phyloP scores from a whole-genome alignment of 2,113 vertebrate species.

The Menura novaehollandiae region DNA sequence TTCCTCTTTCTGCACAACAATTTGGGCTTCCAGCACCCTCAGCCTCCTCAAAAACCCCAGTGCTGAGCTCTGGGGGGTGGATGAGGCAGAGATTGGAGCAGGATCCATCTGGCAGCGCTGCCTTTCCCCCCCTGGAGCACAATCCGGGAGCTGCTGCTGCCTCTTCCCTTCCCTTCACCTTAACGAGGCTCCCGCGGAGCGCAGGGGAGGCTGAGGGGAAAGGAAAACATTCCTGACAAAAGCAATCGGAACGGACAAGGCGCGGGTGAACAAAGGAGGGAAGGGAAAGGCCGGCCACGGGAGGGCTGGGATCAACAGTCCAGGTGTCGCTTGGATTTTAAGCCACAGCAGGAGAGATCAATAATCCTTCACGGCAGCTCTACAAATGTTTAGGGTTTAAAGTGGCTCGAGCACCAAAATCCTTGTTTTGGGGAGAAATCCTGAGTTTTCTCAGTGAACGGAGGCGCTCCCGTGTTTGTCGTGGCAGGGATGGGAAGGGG shows the following conservation, averaged over 20 bases:
- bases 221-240: background rate
- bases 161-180: background rate
- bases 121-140: background rate
- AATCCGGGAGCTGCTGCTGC: background rate
- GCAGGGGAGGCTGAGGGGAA: background rate
- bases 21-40: background rate
- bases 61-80: background rate
- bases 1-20: background rate
- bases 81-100: background rate
- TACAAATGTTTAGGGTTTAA: background rate
- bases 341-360: background rate
- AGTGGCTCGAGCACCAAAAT: background rate
- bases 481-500: background rate
- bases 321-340: background rate
- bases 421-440: background rate
- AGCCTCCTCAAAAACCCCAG: background rate
- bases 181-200: background rate
- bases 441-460: background rate
- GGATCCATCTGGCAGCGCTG: background rate
- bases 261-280: background rate
- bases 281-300: background rate
- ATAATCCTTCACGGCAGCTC: background rate
- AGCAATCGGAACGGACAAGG: background rate
- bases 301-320: background rate
- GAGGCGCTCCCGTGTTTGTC: background rate